Evolutionary conservation across 2,113 vertebrate species (phyloP).

Genomic region (Gnathonemus echidnorhynchus): DNA sequence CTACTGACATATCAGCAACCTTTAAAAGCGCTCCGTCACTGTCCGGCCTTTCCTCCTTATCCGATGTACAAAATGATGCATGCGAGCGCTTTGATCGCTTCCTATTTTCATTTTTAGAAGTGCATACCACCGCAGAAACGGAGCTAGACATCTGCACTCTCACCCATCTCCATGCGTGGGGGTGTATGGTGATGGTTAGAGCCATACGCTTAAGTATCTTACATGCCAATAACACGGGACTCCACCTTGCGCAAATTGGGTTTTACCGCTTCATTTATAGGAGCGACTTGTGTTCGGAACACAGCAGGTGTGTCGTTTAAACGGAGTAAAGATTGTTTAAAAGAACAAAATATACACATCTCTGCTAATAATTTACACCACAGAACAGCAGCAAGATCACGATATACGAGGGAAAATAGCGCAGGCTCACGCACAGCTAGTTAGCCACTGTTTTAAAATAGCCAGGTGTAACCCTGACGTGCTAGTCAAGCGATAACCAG

Average conservation of each 20-base stretch:
- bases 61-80: neutral
- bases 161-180: neutral
- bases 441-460: neutral
- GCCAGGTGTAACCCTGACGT: neutral
- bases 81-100: neutral
- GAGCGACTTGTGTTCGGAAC: neutral
- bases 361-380: neutral
- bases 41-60: neutral
- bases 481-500: neutral
- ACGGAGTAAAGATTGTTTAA: neutral
- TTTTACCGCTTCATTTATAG: neutral
- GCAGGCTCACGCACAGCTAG: neutral
- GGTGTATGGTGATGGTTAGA: neutral
- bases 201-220: neutral
- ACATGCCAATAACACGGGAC: neutral
- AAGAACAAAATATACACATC: neutral
- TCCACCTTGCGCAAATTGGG: neutral
- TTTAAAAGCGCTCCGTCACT: neutral
- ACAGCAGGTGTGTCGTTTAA: neutral
- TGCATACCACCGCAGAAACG: neutral
- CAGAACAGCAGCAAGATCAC: neutral
- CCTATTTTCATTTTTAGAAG: neutral
- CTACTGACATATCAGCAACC: neutral
- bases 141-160: neutral
- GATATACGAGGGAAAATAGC: neutral